Conservation (phyloP, 2,797 vertebrate genomes). For the Pseudomugil gertrudae region DNA sequence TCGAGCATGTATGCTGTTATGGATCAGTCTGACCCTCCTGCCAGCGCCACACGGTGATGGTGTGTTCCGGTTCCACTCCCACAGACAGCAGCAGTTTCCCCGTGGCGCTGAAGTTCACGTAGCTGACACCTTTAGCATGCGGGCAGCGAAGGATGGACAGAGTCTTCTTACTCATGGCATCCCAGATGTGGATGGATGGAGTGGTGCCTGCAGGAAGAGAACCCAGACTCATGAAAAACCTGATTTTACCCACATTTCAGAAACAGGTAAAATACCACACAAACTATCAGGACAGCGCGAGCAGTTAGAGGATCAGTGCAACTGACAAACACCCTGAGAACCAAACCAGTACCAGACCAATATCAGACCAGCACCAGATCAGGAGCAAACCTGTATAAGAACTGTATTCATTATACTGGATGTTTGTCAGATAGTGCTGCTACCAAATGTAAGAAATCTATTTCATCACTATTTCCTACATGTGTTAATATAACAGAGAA, state of each 20-base stretch:
- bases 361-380: background rate
- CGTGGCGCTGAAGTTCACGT: slow-evolving; percentile 93
- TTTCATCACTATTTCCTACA: no score
- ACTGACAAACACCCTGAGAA: slow-evolving; percentile 48
- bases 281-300: background rate
- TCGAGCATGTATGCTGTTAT: background rate
- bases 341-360: slow-evolving; percentile 12
- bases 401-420: no score
- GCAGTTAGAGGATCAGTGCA: slow-evolving; percentile 38
- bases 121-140: slow-evolving; percentile 91
- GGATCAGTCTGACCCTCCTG: slow-evolving; percentile 87
- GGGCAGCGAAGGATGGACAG: slow-evolving; percentile 93
- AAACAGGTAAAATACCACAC: rapidly evolving
- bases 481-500: no score
- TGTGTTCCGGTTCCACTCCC: slow-evolving; percentile 93
- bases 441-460: no score
- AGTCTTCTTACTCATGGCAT: slow-evolving; percentile 93
- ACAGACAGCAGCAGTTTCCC: slow-evolving; percentile 94
- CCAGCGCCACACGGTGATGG: slow-evolving; percentile 95
- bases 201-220: slow-evolving; percentile 82
- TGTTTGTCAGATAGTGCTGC: no score
- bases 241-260: rapidly evolving
- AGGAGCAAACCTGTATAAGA: no score
- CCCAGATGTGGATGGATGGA: slow-evolving; percentile 94
- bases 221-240: rapidly evolving